Conservation (phyloP, 1,140 invertebrate genomes). For the Macrocentrus cingulum region DNA sequence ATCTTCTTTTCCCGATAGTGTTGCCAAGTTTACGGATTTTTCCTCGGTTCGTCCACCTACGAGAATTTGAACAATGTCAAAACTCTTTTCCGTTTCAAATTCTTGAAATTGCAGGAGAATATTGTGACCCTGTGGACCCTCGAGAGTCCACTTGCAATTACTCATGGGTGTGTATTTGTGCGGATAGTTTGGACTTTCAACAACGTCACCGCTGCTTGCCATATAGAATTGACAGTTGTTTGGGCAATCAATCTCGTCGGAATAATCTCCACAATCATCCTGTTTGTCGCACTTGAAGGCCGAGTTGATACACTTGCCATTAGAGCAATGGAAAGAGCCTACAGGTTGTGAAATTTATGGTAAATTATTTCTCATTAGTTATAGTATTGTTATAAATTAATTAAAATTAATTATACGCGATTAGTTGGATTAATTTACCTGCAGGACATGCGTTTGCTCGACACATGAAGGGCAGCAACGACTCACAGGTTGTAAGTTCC, state of each 20-base stretch:
- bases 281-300: constrained; percentile 89
- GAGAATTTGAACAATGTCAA: constrained; percentile 93
- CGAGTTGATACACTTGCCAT: constrained; percentile 86
- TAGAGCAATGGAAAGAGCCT: constrained; percentile 90
- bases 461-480: constrained; percentile 92
- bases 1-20: constrained; percentile 86
- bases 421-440: constrained; percentile 59
- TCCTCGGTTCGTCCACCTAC: constrained; percentile 94
- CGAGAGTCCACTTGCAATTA: constrained; percentile 96
- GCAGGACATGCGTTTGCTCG: constrained; percentile 86
- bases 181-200: constrained; percentile 93
- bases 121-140: constrained; percentile 93
- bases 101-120: constrained; percentile 93
- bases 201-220: constrained; percentile 90
- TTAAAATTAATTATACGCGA: constrained; percentile 1
- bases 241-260: constrained; percentile 89
- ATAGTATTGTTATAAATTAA: too few species aligned
- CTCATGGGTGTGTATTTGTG: constrained; percentile 86
- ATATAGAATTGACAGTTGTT: constrained; percentile 88
- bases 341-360: constrained; percentile 14
- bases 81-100: constrained; percentile 95
- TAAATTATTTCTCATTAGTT: constrained; percentile 15
- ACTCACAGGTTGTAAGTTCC: constrained; percentile 91
- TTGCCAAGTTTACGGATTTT: constrained; percentile 86
- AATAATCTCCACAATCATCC: constrained; percentile 90